Evolutionary conservation across 2,888 invertebrate genomes (phyloP), one percentile per base, ranked within the genome.

Genomic region (Cetonia aurata): DNA sequence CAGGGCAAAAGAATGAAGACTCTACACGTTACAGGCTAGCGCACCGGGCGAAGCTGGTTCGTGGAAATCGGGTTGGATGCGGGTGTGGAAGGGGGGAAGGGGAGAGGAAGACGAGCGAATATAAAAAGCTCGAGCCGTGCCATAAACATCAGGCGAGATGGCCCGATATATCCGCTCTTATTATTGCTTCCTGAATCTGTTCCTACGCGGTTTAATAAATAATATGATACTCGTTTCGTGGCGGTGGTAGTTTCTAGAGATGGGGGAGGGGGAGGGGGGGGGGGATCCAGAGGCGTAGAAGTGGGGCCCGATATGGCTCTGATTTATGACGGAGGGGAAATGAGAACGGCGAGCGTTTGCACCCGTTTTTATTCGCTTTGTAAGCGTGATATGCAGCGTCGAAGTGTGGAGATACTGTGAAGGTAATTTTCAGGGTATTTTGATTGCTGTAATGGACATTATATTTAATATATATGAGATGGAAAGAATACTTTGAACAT

Each of bases 21-120:
- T 77, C 75, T 37, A 76, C 75, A 77, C 77, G 77, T 77, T 78
- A 77, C 75, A 77, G 76, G 74, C 74, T 72, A 73, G 74, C 74
- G 77, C 77, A 77, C 75, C 75, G 72, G 75, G 73, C 71, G 71
- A 71, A 69, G 72, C 70, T 71, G 72, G 42, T 41, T 25, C 25
- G 25, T 10, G 19, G 15, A 52, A 17, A 12, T 17, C 15, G 15
- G 17, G 25, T 17, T 19, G 12, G 25, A 17, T 10, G 19, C 10
- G 50, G 25, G 9, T 19, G 52, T 52, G 19, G 52, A 8, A 71
- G 67, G 19, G 25, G 37, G 72, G 67, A 74, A 70, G 71, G 75
- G 76, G 71, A 72, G 75, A 73, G 33, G 33, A 52, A 12, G 52
- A 12, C 31, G 73, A 71, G 71, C 70, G 72, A 67, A 70, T 71